Conservation (phyloP, 1,140 invertebrate species). For the Drosophila tsacasi region DNA sequence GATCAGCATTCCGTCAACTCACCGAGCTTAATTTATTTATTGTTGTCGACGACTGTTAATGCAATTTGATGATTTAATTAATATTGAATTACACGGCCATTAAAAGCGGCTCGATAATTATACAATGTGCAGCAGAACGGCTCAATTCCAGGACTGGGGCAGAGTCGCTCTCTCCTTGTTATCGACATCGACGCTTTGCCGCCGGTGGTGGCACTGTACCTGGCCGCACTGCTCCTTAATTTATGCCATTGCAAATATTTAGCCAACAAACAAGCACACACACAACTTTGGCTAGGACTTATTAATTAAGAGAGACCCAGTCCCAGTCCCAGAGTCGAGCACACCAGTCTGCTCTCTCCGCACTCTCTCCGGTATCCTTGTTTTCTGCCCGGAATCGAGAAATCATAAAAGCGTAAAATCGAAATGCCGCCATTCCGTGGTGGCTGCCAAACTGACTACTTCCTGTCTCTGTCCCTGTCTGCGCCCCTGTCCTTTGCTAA, state of each 20-base stretch:
- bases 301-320: constrained; percentile 73
- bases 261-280: constrained; percentile 66
- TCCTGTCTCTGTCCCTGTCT: constrained; percentile 45
- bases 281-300: constrained; percentile 55
- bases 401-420: constrained; percentile 84
- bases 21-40: constrained; percentile 75
- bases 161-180: constrained; percentile 12
- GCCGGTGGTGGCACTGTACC: constrained; percentile 64
- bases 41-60: constrained; percentile 64
- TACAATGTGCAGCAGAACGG: constrained; percentile 63
- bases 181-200: constrained; percentile 39
- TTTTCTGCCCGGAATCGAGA: constrained; percentile 59
- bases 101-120: constrained; percentile 57
- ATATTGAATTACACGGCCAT: constrained; percentile 75
- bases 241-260: constrained; percentile 80
- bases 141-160: constrained; percentile 47
- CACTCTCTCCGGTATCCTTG: not conserved
- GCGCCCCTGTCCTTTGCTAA: not conserved
- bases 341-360: constrained; percentile 15
- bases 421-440: constrained; percentile 77
- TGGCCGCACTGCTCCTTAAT: constrained; percentile 51
- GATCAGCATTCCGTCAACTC: constrained; percentile 71
- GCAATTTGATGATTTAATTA: constrained; percentile 82
- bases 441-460: constrained; percentile 70
- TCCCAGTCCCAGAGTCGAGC: constrained; percentile 3